phyloP scores from a whole-genome alignment of 2,888 invertebrate genomes.

The Aradus depressus region DNA sequence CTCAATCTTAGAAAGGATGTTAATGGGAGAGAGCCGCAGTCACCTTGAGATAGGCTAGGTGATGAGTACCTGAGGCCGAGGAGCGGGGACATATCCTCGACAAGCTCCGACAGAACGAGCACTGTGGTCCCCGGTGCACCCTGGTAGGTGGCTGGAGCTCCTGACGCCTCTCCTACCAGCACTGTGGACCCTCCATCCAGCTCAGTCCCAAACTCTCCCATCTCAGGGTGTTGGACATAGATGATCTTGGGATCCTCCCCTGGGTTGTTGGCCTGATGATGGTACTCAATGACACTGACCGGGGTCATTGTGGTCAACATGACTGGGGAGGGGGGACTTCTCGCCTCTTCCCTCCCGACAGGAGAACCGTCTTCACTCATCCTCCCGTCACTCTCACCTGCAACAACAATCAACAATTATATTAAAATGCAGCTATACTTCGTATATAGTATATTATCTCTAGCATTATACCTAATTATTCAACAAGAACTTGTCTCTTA shows the following conservation, averaged over 20 bases:
- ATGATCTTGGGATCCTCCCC: conserved; percentile 32
- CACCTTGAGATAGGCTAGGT: conserved; percentile 31
- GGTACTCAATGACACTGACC: conserved; percentile 50
- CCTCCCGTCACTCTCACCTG: too few species aligned
- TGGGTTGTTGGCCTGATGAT: too few species aligned
- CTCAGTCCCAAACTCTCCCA: conserved; percentile 20
- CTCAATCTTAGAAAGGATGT: neutral
- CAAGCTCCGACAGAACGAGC: conserved; percentile 58
- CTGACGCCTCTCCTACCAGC: conserved; percentile 42
- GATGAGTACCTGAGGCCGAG: conserved; percentile 48
- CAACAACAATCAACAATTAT: too few species aligned
- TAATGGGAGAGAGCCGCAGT: too few species aligned
- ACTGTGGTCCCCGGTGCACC: conserved; percentile 46
- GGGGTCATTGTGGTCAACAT: conserved; percentile 81
- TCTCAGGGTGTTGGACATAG: conserved; percentile 28
- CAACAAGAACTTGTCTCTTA: too few species aligned
- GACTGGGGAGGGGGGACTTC: conserved; percentile 45
- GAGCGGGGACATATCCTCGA: conserved; percentile 57
- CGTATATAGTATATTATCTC: too few species aligned
- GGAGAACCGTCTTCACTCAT: conserved; percentile 10
- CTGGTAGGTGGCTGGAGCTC: conserved; percentile 30
- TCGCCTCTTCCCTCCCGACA: conserved; percentile 8
- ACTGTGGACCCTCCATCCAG: conserved; percentile 38
- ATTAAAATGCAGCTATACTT: too few species aligned
- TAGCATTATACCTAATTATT: too few species aligned